Evolutionary conservation across 2,888 invertebrate genomes (phyloP).

Genomic region (Agrilus biguttatus): DNA sequence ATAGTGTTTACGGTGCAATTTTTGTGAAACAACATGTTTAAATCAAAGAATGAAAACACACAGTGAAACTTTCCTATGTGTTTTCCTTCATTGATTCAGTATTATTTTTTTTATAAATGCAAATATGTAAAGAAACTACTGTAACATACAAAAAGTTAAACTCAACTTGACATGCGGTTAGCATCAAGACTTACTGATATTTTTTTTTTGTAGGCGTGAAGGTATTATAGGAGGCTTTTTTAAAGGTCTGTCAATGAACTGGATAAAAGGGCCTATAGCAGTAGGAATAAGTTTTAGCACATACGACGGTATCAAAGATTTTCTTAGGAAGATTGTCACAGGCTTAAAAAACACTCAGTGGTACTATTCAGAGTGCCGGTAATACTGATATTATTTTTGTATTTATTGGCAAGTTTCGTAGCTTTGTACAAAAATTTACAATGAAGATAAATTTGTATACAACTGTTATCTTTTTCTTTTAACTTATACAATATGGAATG

Average conservation of each 20-base stretch:
- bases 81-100: too few species aligned
- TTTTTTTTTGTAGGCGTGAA: conserved; percentile 55
- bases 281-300: conserved; percentile 94
- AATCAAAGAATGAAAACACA: too few species aligned
- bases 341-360: conserved; percentile 13
- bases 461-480: conserved; percentile 6
- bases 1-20: too few species aligned
- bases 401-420: conserved; percentile 6
- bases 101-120: too few species aligned
- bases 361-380: conserved; percentile 7
- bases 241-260: conserved; percentile 99
- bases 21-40: too few species aligned
- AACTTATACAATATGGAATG: conserved; percentile 9
- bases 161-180: too few species aligned
- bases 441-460: conserved; percentile 3
- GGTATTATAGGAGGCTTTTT: conserved; percentile 82
- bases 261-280: conserved; percentile 85
- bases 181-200: too few species aligned
- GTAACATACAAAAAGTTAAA: too few species aligned
- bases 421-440: not conserved
- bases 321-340: conserved; percentile 32
- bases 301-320: conserved; percentile 65
- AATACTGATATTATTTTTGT: conserved; percentile 9
- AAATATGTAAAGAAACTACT: too few species aligned
- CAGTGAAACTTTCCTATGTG: too few species aligned